Percentiles rank a stretch among this genome's conserved stretches.
phyloP scores from a whole-genome alignment of 2,113 vertebrate genomes.

The Carollia perspicillata region DNA sequence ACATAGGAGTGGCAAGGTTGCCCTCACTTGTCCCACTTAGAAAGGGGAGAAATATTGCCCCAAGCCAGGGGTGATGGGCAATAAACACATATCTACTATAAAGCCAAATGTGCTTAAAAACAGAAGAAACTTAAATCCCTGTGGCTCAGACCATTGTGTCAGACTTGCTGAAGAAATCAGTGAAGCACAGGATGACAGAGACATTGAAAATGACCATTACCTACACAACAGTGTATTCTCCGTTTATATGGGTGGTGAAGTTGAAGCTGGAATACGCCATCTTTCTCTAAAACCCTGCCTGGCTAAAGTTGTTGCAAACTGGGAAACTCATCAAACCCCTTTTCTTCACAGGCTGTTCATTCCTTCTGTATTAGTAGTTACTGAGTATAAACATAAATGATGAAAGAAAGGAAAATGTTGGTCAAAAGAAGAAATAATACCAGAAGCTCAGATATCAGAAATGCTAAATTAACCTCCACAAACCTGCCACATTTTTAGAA shows the following conservation, averaged over 20 bases:
- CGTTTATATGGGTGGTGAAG: background rate
- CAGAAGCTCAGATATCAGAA: conserved; percentile 23
- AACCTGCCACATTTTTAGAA: conserved; percentile 1
- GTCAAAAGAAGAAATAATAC: background rate
- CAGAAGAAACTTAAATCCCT: background rate
- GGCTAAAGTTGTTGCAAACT: background rate
- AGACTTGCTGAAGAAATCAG: background rate
- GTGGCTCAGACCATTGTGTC: background rate
- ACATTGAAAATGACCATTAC: background rate
- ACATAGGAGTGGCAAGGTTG: background rate
- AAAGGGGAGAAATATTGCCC: background rate
- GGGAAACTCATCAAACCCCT: background rate
- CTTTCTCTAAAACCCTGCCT: background rate
- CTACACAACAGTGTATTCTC: background rate
- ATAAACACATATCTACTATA: background rate
- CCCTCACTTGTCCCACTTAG: background rate
- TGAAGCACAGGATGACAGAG: background rate
- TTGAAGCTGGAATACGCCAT: background rate
- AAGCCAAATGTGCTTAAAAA: background rate
- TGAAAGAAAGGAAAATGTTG: background rate
- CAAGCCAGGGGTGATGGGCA: background rate
- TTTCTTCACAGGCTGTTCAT: background rate
- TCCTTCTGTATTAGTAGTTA: background rate
- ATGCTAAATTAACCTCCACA: background rate
- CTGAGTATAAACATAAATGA: background rate